Evolutionary conservation across 1,140 invertebrate species (phyloP).

Genomic region (Ptiloglossa arizonensis): DNA sequence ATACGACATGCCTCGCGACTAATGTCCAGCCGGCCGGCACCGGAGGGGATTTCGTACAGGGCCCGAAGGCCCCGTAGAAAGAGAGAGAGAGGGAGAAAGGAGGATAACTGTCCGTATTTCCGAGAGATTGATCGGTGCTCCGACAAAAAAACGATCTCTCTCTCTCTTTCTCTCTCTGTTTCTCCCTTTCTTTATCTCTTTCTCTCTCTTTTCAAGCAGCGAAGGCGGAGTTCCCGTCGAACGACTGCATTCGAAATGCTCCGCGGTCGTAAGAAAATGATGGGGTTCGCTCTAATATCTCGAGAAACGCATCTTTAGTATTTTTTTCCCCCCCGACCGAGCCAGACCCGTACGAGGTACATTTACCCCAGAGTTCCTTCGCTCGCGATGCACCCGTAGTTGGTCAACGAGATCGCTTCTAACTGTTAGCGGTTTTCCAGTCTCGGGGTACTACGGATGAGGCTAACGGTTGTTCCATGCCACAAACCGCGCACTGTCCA

Average conservation of each 20-base stretch:
- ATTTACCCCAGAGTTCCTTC: not conserved
- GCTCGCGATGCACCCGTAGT: conserved; percentile 10
- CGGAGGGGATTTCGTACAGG: conserved; percentile 54
- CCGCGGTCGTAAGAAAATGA: conserved; percentile 13
- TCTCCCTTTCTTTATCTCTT: no score
- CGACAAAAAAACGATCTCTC: conserved; percentile 50
- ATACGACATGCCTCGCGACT: conserved; percentile 68
- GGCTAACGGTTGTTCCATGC: conserved; percentile 31
- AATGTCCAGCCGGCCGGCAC: conserved; percentile 56
- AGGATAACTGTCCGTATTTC: conserved; percentile 64
- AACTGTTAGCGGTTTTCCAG: conserved; percentile 52
- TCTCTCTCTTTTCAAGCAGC: not conserved
- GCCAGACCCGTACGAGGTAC: conserved; percentile 8
- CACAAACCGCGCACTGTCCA: conserved; percentile 37
- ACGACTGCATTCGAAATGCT: conserved; percentile 14
- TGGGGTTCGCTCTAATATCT: conserved; percentile 22
- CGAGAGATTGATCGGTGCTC: conserved; percentile 60
- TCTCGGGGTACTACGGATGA: conserved; percentile 20
- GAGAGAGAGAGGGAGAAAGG: conserved; percentile 5
- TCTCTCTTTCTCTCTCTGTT: no score
- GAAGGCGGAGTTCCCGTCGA: conserved; percentile 22
- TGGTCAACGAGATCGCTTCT: conserved; percentile 43
- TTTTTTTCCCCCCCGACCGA: no score
- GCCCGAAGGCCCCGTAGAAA: not conserved
- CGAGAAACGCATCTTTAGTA: conserved; percentile 14